These are phyloP conservation scores for Stenolophus ochropezus DNA, from an alignment of 2,888 invertebrate genomes.

Conservation along the genomic window DNA sequence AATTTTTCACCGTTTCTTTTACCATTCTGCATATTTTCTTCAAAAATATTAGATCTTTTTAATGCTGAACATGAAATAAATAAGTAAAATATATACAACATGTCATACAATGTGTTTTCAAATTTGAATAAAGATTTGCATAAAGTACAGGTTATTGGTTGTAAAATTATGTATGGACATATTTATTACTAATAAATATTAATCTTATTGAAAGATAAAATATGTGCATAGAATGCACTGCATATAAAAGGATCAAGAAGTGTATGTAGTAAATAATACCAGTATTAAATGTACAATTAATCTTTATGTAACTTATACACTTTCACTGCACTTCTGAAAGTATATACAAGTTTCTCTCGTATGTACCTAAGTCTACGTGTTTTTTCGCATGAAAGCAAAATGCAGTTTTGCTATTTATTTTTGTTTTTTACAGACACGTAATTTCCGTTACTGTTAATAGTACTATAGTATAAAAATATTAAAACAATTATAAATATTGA, in stretches of 20 bases:
- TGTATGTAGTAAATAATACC: neutral
- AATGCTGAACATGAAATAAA: too few relatives aligned
- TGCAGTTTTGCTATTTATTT: neutral
- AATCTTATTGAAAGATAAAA: neutral
- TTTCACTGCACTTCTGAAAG: conserved; percentile 9
- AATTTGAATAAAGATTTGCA: neutral
- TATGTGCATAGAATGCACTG: neutral
- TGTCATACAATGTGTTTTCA: neutral
- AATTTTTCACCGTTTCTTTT: too few relatives aligned
- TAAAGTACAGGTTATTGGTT: neutral
- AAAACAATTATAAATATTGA: neutral
- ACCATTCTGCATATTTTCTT: too few relatives aligned
- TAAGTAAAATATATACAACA: neutral
- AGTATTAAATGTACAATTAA: neutral
- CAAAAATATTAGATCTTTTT: too few relatives aligned
- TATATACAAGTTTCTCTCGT: neutral
- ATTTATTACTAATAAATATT: neutral
- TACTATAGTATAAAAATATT: too few relatives aligned
- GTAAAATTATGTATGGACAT: neutral
- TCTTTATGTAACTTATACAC: neutral
- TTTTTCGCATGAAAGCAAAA: neutral
- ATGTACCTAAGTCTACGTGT: neutral
- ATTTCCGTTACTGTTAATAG: too few relatives aligned
- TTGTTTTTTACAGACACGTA: neutral
- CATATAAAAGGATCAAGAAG: too few relatives aligned